Base-by-base conservation (phyloP, 2,888 invertebrate genomes). In the Phytoseiulus persimilis region DNA sequence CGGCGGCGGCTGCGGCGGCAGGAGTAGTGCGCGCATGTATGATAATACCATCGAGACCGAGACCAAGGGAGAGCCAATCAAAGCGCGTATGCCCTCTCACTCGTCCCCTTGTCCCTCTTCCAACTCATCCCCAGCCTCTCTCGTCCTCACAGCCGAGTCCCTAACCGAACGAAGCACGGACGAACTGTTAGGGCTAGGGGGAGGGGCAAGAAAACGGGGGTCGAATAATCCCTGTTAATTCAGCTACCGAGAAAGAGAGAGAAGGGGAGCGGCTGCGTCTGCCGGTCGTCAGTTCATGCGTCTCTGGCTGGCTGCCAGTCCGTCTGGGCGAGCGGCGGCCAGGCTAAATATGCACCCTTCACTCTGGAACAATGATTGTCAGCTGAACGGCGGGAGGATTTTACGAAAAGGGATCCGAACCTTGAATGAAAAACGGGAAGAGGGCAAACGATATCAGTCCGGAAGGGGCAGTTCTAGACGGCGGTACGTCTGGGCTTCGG, bases 311-410 rank as follows among this genome's bases (percentile, higher is more conserved):
- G 31, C 9, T 87, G 32, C 33, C 33, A 9, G 32, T 33, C 87
- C 45, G 87, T 32, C 33, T 32, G 87, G 28, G 39, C n/a, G 87
- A n/a, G 32, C 39, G 83, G 5, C 45, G 33, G 32, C 65, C 65
- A 28, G 18, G 87, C 87, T 87, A 33, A 87, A 87, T 87, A 87
- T 87, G 33, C 87, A 33, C 87, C 87, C 87, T 87, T 87, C 87
- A 87, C 87, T 87, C 31, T 87, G 87, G 87, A 87, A 87, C 87
- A 87, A 87, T 87, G 87, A 87, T 87, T 87, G 87, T 87, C 87
- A 87, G 87, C 33, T 33, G 33, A 33, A 6, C 87, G 45, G 32
- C 87, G 87, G 18, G 28, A 65, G 65, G 14, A 18, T 65, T 65
- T 28, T 65, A 23, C 28, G 2, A 28, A 65, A 65, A 65, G 65